Evolutionary conservation across 2,113 vertebrate species (phyloP).

Genomic region (Eurypyga helias): DNA sequence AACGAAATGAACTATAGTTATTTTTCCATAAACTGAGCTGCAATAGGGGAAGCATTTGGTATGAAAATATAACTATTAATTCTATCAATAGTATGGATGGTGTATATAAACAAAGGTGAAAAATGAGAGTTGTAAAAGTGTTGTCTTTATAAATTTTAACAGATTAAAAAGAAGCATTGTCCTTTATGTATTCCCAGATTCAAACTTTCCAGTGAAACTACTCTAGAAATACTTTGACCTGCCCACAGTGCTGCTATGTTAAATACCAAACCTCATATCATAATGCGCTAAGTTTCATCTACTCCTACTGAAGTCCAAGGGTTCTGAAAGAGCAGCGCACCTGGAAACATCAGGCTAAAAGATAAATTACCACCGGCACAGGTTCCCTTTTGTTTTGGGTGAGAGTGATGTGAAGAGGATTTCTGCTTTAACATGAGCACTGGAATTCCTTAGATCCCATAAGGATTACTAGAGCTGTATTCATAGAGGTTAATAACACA

Average conservation of each 20-base stretch:
- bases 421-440: fast-evolving
- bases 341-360: neutral
- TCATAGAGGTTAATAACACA: neutral
- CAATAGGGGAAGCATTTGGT: neutral
- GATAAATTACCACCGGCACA: neutral
- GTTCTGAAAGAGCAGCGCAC: neutral
- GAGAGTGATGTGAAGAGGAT: neutral
- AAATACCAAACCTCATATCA: neutral
- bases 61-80: neutral
- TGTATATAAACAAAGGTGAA: neutral
- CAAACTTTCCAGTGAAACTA: neutral
- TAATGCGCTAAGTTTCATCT: neutral
- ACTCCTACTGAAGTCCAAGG: neutral
- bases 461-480: neutral
- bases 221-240: neutral
- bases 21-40: neutral
- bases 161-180: neutral
- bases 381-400: neutral
- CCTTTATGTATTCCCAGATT: neutral
- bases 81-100: neutral
- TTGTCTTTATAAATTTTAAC: neutral
- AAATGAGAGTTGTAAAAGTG: neutral
- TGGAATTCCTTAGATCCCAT: neutral
- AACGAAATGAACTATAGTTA: neutral
- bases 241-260: neutral